Evolutionary conservation across 2,888 invertebrate species (phyloP).

Genomic region (Eupithecia subfuscata): DNA sequence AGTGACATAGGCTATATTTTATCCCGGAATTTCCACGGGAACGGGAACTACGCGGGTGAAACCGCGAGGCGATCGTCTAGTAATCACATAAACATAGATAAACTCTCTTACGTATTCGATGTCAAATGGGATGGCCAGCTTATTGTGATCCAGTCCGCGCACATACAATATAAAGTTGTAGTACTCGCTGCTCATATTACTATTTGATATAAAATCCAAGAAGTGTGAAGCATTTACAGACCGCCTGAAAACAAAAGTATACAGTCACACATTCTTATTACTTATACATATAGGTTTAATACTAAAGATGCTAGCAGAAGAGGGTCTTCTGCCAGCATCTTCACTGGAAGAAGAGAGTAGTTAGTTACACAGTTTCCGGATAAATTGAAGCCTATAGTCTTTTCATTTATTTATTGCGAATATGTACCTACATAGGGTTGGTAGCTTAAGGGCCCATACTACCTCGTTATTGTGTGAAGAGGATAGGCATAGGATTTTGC

Average conservation of each 20-base stretch:
- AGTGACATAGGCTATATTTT: too few species aligned
- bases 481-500: too few species aligned
- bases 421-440: too few species aligned
- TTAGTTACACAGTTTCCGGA: neutral
- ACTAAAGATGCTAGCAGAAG: too few species aligned
- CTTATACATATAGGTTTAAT: too few species aligned
- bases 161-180: conserved; percentile 42
- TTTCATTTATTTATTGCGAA: too few species aligned
- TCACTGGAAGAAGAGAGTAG: neutral
- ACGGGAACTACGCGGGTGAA: too few species aligned
- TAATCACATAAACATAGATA: neutral
- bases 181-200: conserved; percentile 36
- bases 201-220: conserved; percentile 55
- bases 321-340: neutral
- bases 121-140: conserved; percentile 43
- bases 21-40: too few species aligned
- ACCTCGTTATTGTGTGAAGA: too few species aligned
- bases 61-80: too few species aligned
- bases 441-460: too few species aligned
- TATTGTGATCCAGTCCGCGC: conserved; percentile 10
- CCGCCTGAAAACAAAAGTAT: conserved; percentile 49
- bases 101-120: conserved; percentile 57
- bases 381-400: neutral
- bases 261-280: neutral
- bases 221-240: conserved; percentile 60